Evolutionary conservation across 37 sponge, comb jelly and placozoan genomes (phyloP).

Genomic region (Ianthella basta): DNA sequence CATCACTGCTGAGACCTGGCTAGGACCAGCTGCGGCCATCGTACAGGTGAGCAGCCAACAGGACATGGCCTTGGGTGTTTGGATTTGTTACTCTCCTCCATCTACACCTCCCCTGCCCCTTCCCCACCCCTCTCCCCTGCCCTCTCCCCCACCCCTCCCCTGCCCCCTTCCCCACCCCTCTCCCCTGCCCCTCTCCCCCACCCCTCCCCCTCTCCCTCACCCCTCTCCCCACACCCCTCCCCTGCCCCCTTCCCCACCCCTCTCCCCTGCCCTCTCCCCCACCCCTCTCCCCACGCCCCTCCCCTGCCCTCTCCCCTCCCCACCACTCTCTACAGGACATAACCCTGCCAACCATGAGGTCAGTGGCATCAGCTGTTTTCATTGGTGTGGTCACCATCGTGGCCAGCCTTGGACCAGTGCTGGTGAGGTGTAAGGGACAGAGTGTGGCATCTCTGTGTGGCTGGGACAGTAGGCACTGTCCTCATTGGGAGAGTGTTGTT

Average conservation of each 20-base stretch:
- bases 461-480: background rate
- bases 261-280: background rate
- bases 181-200: background rate
- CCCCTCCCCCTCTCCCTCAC: background rate
- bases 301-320: background rate
- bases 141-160: no score
- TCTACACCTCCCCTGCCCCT: no score
- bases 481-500: background rate
- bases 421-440: slow-evolving; percentile 64
- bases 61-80: no score
- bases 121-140: background rate
- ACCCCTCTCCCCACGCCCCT: background rate
- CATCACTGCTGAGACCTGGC: slow-evolving; percentile 91
- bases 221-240: background rate
- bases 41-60: slow-evolving; percentile 57
- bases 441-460: no score
- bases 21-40: slow-evolving; percentile 87
- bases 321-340: slow-evolving; percentile 53
- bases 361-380: slow-evolving; percentile 85
- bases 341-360: slow-evolving; percentile 77
- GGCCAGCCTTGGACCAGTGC: slow-evolving; percentile 81
- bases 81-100: no score
- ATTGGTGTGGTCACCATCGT: slow-evolving; percentile 83
- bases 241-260: background rate
- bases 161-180: no score